Base-by-base conservation (phyloP, 2,888 invertebrate genomes). In the Imbricaverruca yamaguchii region DNA sequence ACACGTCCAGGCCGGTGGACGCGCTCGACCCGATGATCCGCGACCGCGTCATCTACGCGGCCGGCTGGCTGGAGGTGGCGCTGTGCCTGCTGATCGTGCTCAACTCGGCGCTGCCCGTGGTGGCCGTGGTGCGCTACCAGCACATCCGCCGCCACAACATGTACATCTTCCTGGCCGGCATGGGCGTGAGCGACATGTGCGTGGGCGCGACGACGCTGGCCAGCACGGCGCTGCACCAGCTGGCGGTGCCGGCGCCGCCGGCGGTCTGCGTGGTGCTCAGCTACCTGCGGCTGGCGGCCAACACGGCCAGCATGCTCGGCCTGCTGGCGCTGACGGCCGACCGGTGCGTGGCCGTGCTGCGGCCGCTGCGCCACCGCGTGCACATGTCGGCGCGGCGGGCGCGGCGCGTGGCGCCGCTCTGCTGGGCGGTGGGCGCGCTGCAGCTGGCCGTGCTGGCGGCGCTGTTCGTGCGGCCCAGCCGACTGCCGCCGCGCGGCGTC, bases 161-260 rank as follows among this genome's bases (percentile, higher is more conserved):
- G 74, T 74, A 74, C 74, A 55, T 74, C 55, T 74, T 74, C 74
- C 55, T 74, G 74, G 74, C 74, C 53, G 74, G 74, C 74, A 74
- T 74, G 74, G 74, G 53, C 21, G n/a, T 11, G 53, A 74, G 74
- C 55, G 74, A 74, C 74, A 55, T 74, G 21, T 74, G 74, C 11
- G 74, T 74, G 74, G 74, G 53, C 15, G 18, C 21, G 55, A 21
- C 21, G 55, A 74, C 74, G 74, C 74, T 74, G 55, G 53, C 21
- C 55, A 55, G 53, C 53, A 53, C 53, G 74, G 74, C 21, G 21
- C 74, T 74, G 74, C 18, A 55, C 18, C 74, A 21, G 53, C 53
- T 74, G 55, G 39, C 12, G 18, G 74, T 21, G 53, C 18, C 53
- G 21, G 18, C 18, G 74, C 21, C 74, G 55, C 74, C 74, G 74